phyloP scores from a whole-genome alignment of 2,113 vertebrate genomes.

The Thymallus thymallus region DNA sequence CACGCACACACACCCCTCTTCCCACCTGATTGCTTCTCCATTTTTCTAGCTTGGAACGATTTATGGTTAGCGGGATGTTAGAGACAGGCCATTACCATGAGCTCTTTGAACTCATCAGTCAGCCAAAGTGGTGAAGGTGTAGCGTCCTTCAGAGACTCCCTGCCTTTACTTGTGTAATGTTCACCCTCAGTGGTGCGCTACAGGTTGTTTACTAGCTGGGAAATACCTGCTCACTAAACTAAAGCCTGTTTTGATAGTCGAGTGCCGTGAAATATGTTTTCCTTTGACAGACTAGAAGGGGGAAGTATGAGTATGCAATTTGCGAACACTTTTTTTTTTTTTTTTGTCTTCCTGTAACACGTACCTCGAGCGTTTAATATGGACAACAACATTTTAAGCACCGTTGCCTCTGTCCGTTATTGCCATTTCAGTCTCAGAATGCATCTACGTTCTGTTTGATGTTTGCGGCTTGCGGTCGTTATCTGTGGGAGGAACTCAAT shows the following conservation, averaged over 20 bases:
- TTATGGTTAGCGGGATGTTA: slow-evolving; percentile 68
- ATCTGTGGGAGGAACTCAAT: background rate
- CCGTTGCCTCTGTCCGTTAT: background rate
- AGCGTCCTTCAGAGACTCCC: slow-evolving; percentile 14
- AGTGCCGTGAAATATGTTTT: background rate
- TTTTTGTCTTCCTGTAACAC: too few species aligned
- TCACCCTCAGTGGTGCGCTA: background rate
- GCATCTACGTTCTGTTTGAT: background rate
- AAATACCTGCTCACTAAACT: too few species aligned
- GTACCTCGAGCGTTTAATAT: too few species aligned
- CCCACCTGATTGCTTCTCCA: slow-evolving; percentile 72
- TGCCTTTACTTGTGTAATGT: background rate
- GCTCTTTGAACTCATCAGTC: slow-evolving; percentile 76
- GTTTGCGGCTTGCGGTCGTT: background rate
- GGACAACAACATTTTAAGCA: background rate
- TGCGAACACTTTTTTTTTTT: background rate
- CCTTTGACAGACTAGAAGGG: background rate
- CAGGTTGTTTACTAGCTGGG: background rate
- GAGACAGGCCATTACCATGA: slow-evolving; percentile 78
- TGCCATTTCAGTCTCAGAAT: background rate
- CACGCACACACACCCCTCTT: slow-evolving; percentile 51
- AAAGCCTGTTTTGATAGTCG: background rate
- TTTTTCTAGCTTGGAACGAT: slow-evolving; percentile 69
- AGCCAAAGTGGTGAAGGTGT: slow-evolving; percentile 63
- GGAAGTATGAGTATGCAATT: background rate